These are phyloP conservation scores for Columba livia DNA, from an alignment of 2,113 vertebrate genomes.

Conservation along the genomic window DNA sequence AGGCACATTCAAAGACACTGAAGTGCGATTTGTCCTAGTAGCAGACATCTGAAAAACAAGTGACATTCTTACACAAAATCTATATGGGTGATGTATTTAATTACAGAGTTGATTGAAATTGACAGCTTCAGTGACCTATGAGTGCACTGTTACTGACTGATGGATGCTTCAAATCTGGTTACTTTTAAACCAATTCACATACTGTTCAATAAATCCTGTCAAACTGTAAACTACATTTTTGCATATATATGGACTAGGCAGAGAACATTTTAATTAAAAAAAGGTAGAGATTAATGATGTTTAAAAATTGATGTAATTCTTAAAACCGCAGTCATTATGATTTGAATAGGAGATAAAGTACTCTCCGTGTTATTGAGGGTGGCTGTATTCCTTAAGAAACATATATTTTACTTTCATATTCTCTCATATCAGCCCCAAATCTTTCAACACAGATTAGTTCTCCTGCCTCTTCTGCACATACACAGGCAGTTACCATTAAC, in stretches of 20 bases:
- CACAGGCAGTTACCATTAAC: background rate
- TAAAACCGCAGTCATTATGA: background rate
- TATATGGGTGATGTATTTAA: conserved; percentile 86
- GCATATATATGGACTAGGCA: conserved; percentile 43
- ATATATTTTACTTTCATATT: background rate
- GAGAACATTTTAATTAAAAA: conserved; percentile 70
- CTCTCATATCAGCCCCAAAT: background rate
- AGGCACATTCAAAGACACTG: conserved; percentile 66
- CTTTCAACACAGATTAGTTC: background rate
- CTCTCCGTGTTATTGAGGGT: background rate
- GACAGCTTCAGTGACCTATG: conserved; percentile 80
- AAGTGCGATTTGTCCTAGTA: conserved; percentile 74
- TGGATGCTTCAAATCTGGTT: conserved; percentile 78
- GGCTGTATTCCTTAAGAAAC: conserved; percentile 6
- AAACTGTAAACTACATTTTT: conserved; percentile 72
- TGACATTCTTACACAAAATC: conserved; percentile 84
- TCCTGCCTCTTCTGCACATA: background rate
- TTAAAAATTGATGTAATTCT: conserved; percentile 61
- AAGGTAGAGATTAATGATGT: conserved; percentile 58
- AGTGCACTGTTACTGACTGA: conserved; percentile 79
- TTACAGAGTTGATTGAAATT: conserved; percentile 86
- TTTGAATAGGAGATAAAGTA: conserved; percentile 42
- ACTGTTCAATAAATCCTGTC: conserved; percentile 75
- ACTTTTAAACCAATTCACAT: conserved; percentile 78
- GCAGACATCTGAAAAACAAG: conserved; percentile 80